Evolutionary conservation across 2,113 vertebrate species (phyloP).

Genomic region (Variabilichromis moorii): DNA sequence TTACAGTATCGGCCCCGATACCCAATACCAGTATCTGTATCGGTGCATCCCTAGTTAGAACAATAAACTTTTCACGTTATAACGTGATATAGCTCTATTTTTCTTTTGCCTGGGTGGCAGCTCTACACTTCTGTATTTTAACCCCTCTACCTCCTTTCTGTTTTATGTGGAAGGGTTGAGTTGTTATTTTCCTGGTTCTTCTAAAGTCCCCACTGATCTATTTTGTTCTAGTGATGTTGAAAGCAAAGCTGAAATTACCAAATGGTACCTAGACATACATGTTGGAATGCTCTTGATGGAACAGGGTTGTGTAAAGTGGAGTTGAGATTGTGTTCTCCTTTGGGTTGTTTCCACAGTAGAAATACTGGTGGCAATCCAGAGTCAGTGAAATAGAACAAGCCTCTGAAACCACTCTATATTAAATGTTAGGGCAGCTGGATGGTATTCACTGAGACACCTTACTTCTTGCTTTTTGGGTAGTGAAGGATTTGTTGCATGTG

Average conservation of each 20-base stretch:
- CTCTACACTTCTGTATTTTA: not conserved
- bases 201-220: not conserved
- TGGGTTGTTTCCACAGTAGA: not conserved
- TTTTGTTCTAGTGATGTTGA: not conserved
- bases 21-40: too few relatives aligned
- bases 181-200: not conserved
- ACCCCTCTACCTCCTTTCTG: not conserved
- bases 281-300: not conserved
- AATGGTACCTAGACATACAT: not conserved
- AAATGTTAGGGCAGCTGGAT: not conserved
- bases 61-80: not conserved
- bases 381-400: not conserved
- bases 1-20: too few relatives aligned
- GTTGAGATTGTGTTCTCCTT: not conserved
- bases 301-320: not conserved
- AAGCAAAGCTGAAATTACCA: not conserved
- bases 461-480: not conserved
- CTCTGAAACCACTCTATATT: not conserved
- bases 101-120: not conserved
- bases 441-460: not conserved
- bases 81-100: not conserved
- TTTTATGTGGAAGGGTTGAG: not conserved
- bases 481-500: not conserved
- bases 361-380: not conserved
- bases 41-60: not conserved